Base-by-base conservation (phyloP, 2,888 invertebrate species). In the Tenthredo notha region DNA sequence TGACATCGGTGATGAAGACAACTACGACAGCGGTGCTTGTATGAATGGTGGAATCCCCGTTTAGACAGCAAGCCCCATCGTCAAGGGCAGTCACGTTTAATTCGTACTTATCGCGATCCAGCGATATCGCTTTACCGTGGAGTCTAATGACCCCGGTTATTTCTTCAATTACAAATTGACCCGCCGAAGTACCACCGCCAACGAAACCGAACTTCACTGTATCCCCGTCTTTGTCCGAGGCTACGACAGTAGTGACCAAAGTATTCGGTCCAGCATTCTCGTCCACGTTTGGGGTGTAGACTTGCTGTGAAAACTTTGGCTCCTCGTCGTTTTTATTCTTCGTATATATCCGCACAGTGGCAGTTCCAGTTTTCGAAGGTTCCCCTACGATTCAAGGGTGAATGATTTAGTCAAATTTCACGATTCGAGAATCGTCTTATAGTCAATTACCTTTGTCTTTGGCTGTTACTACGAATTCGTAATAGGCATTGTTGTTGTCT, bases 291-390 rank as follows among this genome's bases (percentile, higher is more conserved):
- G 98, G 98, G 1, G 98, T 98, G 93, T 98, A 98, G 3, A 98
- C 98, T 94, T 98, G 98, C 91, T 98, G 98, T 0, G 98, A 98
- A 93, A 98, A 98, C 93, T 98, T 98, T 0, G 99, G 99, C 91
- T 98, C 98, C 94, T 99, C 99, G 92, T 99, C 99, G 94, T 99
- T 99, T 94, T 98, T 98, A 92, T 99, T 99, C 91, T 98, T 98
- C n/a, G 99, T 99, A 92, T 98, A 98, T 85, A 99, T 96, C 85
- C 98, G 95, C 21, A 99, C 98, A 0, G 98, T 98, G 0, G 99
- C 98, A 0, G 97, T 97, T 77, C 98, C 98, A 0, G 97, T 98
- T 93, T 98, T 97, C 0, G 98, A 95, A 0, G 98, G 98, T 92
- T 98, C 98, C 6, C 99, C 95, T 95, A 88, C 12, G 54, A 54